Base-by-base conservation (phyloP, 1,140 invertebrate species). In the Platyscapa corneri region DNA sequence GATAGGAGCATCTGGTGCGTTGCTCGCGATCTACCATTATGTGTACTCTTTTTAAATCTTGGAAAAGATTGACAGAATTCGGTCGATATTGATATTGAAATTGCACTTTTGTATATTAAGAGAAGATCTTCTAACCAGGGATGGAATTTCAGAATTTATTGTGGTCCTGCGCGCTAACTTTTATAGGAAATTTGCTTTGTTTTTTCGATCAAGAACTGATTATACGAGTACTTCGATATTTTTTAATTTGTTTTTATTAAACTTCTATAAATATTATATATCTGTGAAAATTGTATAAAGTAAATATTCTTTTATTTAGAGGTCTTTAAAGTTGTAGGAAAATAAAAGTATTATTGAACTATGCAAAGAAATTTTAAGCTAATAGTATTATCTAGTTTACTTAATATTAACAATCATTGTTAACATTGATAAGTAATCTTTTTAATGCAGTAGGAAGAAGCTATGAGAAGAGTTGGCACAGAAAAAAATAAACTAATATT, bases 181-280 rank as follows among this genome's bases (percentile, higher is more conserved):
- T 84, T 78, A 16, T 72, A 79, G 64, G 20, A 37, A 78, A 79
- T 56, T 78, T 60, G 32, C n/a, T 72, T 79, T 72, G 83, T 84
- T 84, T 84, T 60, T 12, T 79, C 83, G 76, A 42, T 56, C 65
- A 79, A 72, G 76, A 79, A 84, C 83, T 77, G 56, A 46, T 12
- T 5, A 82, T 77, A 39, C 37, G 46, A 37, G 70, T 76, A 86
- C 84, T 76, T 77, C 30, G 60, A 86, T 30, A 27, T 30, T 78
- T 80, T 74, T 85, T 49, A 78, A 42, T 37, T 39, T 60, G 18
- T 53, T 72, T 30, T 12, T 67, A 84, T 34, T 16, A 65, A 16
- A 49, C 53, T 70, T 49, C 1, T 46, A 76, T 78, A 70, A 39
- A 75, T 65, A 49, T 72, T 37, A 72, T 79, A n/a, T n/a, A n/a